These are phyloP conservation scores for Catharus minimus DNA, from an alignment of 2,113 vertebrate species.

Conservation along the genomic window DNA sequence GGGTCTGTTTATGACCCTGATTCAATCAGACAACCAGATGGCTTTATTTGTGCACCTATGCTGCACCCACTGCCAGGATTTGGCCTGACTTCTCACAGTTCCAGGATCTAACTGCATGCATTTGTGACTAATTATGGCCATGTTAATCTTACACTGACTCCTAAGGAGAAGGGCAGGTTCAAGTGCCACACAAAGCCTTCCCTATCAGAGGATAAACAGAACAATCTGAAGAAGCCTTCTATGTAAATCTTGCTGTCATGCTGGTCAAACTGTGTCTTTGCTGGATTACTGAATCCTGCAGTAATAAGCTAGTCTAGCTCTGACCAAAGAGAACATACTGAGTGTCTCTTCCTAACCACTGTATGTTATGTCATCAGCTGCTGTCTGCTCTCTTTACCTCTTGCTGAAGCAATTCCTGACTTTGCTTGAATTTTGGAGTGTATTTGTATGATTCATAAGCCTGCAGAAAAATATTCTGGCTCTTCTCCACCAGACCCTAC, in stretches of 20 bases:
- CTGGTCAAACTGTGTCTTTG: not conserved
- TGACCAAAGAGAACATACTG: not conserved
- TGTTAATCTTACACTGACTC: not conserved
- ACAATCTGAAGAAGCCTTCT: not conserved
- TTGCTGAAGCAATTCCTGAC: not conserved
- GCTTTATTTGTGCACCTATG: slow-evolving; percentile 43
- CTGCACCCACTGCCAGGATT: slow-evolving; percentile 12
- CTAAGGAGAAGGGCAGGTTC: not conserved
- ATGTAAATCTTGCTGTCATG: not conserved
- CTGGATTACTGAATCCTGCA: not conserved
- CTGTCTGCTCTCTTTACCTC: not conserved
- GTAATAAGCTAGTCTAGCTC: slow-evolving; percentile 1
- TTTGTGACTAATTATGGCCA: slow-evolving; percentile 8
- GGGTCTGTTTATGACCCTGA: slow-evolving; percentile 44
- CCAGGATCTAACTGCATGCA: not conserved
- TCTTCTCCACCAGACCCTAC: slow-evolving; percentile 35
- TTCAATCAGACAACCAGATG: slow-evolving; percentile 56
- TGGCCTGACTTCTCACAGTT: slow-evolving; percentile 7
- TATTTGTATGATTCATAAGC: slow-evolving; percentile 49
- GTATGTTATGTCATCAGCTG: not conserved
- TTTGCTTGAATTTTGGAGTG: slow-evolving; percentile 32
- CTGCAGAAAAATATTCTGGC: slow-evolving; percentile 60
- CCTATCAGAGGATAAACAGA: not conserved
- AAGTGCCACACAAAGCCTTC: not conserved
- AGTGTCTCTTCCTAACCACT: not conserved